Conservation (phyloP, 2,797 vertebrate genomes). For the Taenioides sp. region DNA sequence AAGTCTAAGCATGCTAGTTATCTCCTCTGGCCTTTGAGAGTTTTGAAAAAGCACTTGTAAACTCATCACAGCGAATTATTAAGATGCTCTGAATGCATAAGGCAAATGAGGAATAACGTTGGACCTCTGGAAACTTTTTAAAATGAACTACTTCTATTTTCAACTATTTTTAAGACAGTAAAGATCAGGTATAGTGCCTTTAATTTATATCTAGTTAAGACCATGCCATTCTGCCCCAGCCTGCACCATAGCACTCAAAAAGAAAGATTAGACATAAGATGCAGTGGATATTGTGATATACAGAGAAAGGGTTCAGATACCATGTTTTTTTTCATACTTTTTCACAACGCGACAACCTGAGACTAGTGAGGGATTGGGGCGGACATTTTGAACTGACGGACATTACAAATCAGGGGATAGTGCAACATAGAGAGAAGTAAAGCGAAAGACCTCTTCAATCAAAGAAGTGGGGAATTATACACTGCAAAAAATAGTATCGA, state of each 20-base stretch:
- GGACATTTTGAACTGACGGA: constrained; percentile 34
- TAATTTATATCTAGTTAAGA: too few relatives aligned
- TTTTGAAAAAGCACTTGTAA: too few relatives aligned
- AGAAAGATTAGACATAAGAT: constrained; percentile 28
- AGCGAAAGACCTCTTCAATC: constrained; percentile 50
- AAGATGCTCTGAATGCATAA: too few relatives aligned
- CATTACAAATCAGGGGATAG: constrained; percentile 56
- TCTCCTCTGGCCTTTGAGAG: too few relatives aligned
- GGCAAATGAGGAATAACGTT: too few relatives aligned
- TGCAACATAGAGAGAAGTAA: constrained; percentile 66
- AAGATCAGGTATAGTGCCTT: background rate
- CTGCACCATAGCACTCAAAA: background rate
- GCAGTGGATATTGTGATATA: constrained; percentile 12
- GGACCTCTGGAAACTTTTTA: too few relatives aligned
- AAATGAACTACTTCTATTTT: too few relatives aligned
- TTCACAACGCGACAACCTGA: constrained; percentile 70
- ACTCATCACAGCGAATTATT: too few relatives aligned
- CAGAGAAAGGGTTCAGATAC: constrained; percentile 31
- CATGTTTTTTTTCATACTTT: constrained; percentile 43
- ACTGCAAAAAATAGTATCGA: background rate
- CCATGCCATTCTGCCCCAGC: background rate
- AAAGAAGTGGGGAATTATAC: constrained; percentile 7
- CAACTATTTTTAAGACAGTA: too few relatives aligned
- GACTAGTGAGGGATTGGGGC: constrained; percentile 52
- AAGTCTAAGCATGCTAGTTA: too few relatives aligned